Conservation (phyloP, 2,113 vertebrate species). For the Falcunculus frontatus region DNA sequence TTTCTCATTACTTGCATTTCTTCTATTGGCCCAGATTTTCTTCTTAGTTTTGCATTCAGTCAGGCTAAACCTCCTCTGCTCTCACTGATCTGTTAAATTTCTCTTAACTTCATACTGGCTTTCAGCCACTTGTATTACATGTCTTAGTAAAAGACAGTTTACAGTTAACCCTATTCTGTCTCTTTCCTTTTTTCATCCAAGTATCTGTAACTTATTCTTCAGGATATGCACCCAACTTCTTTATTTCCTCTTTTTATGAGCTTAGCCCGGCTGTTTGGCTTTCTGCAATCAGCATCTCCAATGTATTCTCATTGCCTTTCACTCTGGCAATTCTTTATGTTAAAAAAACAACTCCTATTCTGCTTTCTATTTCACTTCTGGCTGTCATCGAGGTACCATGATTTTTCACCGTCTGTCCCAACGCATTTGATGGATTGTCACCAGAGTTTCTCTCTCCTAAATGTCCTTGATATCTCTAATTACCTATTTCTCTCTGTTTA, state of each 20-base stretch:
- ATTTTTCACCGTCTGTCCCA: constrained; percentile 13
- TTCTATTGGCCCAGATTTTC: not conserved
- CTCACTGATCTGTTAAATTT: not conserved
- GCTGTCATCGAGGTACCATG: not conserved
- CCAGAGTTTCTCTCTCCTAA: not conserved
- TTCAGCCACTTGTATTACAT: not conserved
- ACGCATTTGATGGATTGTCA: constrained; percentile 18
- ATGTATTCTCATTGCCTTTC: not conserved
- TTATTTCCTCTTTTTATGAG: not conserved
- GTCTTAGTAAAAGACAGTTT: not conserved
- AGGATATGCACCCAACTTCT: not conserved
- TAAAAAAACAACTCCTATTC: not conserved
- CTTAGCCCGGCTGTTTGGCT: not conserved
- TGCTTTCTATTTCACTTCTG: not conserved
- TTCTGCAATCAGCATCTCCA: not conserved
- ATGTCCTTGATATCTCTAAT: constrained; percentile 45
- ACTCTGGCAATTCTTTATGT: not conserved
- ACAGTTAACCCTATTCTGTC: not conserved
- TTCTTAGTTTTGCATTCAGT: not conserved
- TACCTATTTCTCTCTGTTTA: constrained; percentile 35
- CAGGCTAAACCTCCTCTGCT: not conserved
- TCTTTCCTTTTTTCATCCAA: not conserved
- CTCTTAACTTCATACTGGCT: not conserved
- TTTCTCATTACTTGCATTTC: not conserved
- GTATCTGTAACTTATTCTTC: not conserved